Base-by-base conservation (phyloP, 2,888 invertebrate species). In the Helicoverpa assulta region DNA sequence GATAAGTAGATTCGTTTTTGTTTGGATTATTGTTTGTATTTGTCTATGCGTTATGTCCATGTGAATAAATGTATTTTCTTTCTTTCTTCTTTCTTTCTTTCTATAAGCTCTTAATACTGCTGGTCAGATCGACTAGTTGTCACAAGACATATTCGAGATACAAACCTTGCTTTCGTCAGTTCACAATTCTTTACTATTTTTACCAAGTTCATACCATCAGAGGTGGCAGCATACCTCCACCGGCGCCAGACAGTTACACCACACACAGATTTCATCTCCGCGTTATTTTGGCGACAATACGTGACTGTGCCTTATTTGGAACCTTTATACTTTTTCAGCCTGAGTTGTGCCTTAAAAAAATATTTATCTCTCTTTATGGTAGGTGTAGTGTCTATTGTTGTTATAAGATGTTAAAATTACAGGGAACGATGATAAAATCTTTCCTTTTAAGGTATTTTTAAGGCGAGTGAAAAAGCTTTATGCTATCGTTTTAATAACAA, bases 281-380 rank as follows among this genome's bases (percentile, higher is more conserved):
- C 86, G 87, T 88, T 90, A 91, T 91, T 94, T 94, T 91, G 91
- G 91, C 89, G 89, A 93, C 93, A 93, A 93, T 93, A 93, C 93
- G 91, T 93, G 94, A 91, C 89, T 86, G 47, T 67, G 78, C 94
- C 94, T 84, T 93, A 90, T 92, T 89, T 78, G 93, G 93, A 67
- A 78, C 85, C 82, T 82, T 83, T 80, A 78, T 83, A 76, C 84
- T 72, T 78, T 83, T 82, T 82, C 76, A 83, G 76, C 70, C 60
- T 29, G 70, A 79, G 86, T 91, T 88, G 86, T 86, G 78, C 87
- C 88, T 90, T 89, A 87, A 86, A 86, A 79, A 90, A 89, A 90
- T 85, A 86, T 87, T 86, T 85, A 86, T 87, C 70, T 79, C 89
- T 86, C 73, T 78, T 72, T 86, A 86, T 85, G 88, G 88, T 78